These are phyloP conservation scores for Stegostoma tigrinum DNA, from an alignment of 2,113 vertebrate species.

Conservation along the genomic window DNA sequence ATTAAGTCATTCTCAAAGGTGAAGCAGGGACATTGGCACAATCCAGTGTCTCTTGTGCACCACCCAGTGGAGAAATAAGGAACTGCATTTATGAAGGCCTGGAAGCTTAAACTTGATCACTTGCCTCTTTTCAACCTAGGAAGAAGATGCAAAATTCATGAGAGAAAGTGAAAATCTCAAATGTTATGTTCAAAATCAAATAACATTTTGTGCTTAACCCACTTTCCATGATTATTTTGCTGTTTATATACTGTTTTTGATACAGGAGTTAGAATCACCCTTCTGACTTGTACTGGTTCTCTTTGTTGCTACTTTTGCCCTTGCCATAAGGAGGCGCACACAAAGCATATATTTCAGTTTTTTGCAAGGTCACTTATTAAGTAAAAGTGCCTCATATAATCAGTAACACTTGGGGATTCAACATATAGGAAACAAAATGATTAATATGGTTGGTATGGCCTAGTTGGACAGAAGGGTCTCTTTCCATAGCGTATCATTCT, in stretches of 20 bases:
- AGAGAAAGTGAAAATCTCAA: not conserved
- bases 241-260: not conserved
- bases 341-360: not conserved
- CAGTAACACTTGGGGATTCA: not conserved
- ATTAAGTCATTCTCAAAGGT: not conserved
- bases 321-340: not conserved
- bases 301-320: not conserved
- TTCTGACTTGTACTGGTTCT: not conserved
- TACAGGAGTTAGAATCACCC: not conserved
- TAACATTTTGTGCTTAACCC: not conserved
- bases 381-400: not conserved
- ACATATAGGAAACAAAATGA: not conserved
- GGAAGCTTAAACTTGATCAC: not conserved
- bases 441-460: too few species aligned
- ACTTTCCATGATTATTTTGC: not conserved
- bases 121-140: not conserved
- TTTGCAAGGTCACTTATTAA: not conserved
- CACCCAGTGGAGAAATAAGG: not conserved
- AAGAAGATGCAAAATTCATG: not conserved
- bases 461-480: too few species aligned
- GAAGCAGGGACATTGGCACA: not conserved
- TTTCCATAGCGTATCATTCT: too few species aligned
- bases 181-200: not conserved
- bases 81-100: not conserved
- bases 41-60: not conserved